Conservation (phyloP, 2,113 vertebrate genomes). For the Myrmophylax atrothorax region DNA sequence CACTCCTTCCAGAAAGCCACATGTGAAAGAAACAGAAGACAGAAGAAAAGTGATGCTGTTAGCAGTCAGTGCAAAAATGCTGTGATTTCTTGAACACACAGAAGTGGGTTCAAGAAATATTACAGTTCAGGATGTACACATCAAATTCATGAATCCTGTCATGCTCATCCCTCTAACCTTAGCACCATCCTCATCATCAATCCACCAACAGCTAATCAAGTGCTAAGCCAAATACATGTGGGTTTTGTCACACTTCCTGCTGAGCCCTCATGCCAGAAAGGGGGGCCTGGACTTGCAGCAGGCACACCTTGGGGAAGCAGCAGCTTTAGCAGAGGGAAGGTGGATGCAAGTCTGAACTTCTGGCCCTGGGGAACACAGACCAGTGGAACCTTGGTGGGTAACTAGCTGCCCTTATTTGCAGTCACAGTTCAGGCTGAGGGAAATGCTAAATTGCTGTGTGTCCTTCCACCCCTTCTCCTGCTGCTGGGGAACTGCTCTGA, state of each 20-base stretch:
- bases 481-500: background rate
- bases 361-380: background rate
- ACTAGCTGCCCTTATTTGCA: background rate
- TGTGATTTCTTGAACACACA: background rate
- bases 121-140: background rate
- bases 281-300: rapidly evolving
- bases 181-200: background rate
- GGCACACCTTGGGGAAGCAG: background rate
- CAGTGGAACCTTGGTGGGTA: background rate
- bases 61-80: background rate
- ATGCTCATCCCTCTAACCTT: background rate
- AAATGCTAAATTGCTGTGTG: background rate
- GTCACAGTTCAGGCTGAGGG: background rate
- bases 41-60: background rate
- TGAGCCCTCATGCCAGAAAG: background rate
- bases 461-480: background rate
- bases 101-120: background rate
- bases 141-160: background rate
- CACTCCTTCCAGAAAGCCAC: background rate
- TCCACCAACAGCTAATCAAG: background rate
- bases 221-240: background rate
- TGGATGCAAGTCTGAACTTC: background rate
- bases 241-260: background rate
- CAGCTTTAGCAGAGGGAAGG: background rate
- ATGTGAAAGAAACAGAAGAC: background rate